Base-by-base conservation (phyloP, 2,888 invertebrate species). In the Clistopyga incitator region DNA sequence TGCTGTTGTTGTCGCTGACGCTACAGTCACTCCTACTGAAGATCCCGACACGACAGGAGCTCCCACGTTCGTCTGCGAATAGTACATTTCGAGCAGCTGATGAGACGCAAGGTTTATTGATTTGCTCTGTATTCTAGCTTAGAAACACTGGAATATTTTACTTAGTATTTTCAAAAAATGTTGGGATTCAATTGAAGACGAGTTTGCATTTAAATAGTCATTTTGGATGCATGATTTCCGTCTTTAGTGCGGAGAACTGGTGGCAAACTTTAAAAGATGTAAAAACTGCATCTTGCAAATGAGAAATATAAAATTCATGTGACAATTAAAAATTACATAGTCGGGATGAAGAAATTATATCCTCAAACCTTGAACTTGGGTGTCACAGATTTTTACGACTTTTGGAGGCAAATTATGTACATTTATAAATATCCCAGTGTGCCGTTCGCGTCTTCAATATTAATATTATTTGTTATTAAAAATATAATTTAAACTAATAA, bases 11-110 rank as follows among this genome's bases (percentile, higher is more conserved):
- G 89, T 84, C 0, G 93, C 91, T 15, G 92, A 92, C 56, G 93
- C 92, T 70, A 92, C 65, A 10, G 76, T 50, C 10, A 80, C 87
- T 93, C 93, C 77, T 95, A 95, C 20, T 95, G 94, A 25, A 95
- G 78, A 38, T 6, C 80, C 84, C 6, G 80, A n/a, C 20, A 42
- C 38, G 64, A 82, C 67, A 25, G 75, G 23, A 3, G 65, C 64
- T 10, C 79, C 81, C 10, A 74, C 74, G 67, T 72, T 79, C 54
- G 85, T 81, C 87, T 87, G 25, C n/a, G 67, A 13, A 45, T 78
- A 54, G 3, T 25, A 15, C n/a, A 15, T 23, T 45, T 10, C 23
- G 34, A 8, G 25, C 3, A 20, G 52, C 2, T 23, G 15, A 50
- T 50, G 68, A 50, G 23, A 50, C n/a, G 47, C 56, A 15, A 3